phyloP scores from a whole-genome alignment of 92 coral and sea anemone species.

The Phenganax stokvisi region DNA sequence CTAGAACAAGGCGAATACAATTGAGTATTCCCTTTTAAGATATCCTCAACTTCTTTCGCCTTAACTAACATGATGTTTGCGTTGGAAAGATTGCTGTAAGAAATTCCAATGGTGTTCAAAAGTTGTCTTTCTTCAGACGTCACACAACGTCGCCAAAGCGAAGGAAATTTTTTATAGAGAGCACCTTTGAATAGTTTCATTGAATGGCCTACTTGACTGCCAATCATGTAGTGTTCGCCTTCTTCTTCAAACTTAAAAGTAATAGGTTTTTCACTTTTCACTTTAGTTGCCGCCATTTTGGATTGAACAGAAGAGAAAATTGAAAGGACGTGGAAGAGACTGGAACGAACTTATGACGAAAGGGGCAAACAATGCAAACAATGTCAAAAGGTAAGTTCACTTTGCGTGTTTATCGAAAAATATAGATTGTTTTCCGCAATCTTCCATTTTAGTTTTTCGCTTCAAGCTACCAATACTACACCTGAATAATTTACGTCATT shows the following conservation, averaged over 20 bases:
- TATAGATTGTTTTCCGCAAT: not conserved
- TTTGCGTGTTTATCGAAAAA: no score
- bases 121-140: conserved; percentile 72
- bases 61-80: conserved; percentile 91
- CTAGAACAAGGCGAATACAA: conserved; percentile 52
- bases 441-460: not conserved
- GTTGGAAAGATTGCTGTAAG: conserved; percentile 91
- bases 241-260: conserved; percentile 75
- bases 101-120: conserved; percentile 60
- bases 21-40: conserved; percentile 65
- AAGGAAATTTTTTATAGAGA: conserved; percentile 83
- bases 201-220: conserved; percentile 92
- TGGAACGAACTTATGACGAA: not conserved
- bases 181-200: conserved; percentile 83
- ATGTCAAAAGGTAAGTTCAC: not conserved
- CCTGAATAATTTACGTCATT: not conserved
- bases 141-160: conserved; percentile 91
- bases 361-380: not conserved
- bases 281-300: conserved; percentile 44
- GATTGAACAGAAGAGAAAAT: not conserved
- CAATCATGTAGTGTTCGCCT: conserved; percentile 88
- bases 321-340: not conserved
- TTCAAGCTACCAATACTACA: not conserved
- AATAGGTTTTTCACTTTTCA: conserved; percentile 64
- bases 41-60: conserved; percentile 73